Evolutionary conservation across 2,797 vertebrate genomes (phyloP), one percentile per base, ranked within the genome.

Genomic region (Cirrhinus mrigala): DNA sequence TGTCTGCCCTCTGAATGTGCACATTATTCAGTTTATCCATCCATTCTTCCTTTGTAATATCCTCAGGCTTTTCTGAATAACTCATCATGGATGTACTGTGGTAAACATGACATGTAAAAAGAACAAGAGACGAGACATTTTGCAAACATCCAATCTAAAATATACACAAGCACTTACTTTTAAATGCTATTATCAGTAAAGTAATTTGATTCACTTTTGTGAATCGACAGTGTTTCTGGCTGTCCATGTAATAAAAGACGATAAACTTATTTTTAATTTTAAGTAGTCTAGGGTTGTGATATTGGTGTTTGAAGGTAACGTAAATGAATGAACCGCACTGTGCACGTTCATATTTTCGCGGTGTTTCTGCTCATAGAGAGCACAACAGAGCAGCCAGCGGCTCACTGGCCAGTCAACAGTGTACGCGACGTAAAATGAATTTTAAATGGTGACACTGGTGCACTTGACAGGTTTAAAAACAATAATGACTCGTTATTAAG

Each of bases 11-110:
- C 91, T 99, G 98, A 88, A 99, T 98, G 44, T 99, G 98, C 82
- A 99, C 96, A 90, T 98, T 98, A 90, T 98, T 98, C 56, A 99
- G 92, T 87, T 98, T 99, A 87, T 99, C 98, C 98, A 99, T 97
- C 98, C 98, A 99, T 91, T 99, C 97, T 88, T 99, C 98, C 95
- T 97, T 98, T 0, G 98, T 98, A 90, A 98, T 96, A 91, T 99
- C 98, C 87, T 99, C 97, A 77, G 97, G 95, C 93, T 98, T 98
- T 95, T 98, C 98, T 86, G 97, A 91, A 94, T 98, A 98, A 95
- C 97, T 99, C 98, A 99, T 99, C 92, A 94, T 97, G 96, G 92
- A 93, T 87, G 87, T 87, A 86, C 94, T 95, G 89, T 44, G 81
- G 83, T 78, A 79, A 78, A 85, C 82, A 73, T 46, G 27, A 56